Conservation (phyloP, 1,140 invertebrate genomes). For the Rhysida immarginata region DNA sequence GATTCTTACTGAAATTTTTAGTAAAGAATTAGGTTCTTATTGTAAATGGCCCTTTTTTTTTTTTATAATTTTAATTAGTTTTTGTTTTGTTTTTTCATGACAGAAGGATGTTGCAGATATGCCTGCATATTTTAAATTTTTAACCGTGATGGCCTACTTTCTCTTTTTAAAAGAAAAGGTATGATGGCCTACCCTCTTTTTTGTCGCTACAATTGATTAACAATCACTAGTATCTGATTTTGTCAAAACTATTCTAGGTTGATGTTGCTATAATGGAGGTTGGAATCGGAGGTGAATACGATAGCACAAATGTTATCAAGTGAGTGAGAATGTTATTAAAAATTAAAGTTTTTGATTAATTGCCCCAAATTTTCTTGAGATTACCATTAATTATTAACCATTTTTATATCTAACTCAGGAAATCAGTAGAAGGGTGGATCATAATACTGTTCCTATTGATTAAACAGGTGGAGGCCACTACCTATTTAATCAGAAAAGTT, state of each 20-base stretch:
- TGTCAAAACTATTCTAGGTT: slow-evolving; percentile 22
- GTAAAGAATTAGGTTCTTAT: background rate
- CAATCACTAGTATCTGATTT: background rate
- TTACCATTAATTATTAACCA: too few relatives aligned
- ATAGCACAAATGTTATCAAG: slow-evolving; percentile 85
- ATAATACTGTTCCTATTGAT: too few relatives aligned
- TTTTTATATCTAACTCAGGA: too few relatives aligned
- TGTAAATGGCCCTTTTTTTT: slow-evolving; percentile 3
- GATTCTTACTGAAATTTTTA: too few relatives aligned
- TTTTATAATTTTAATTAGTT: slow-evolving; percentile 2
- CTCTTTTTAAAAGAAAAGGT: slow-evolving; percentile 73
- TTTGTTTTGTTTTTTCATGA: slow-evolving; percentile 27
- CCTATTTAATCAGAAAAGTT: too few relatives aligned
- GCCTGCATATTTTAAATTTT: slow-evolving; percentile 87
- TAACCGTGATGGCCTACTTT: slow-evolving; percentile 81
- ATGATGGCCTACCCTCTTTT: background rate
- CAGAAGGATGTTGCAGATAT: slow-evolving; percentile 33
- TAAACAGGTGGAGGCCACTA: too few relatives aligned
- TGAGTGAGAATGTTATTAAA: too few relatives aligned
- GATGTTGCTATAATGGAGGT: slow-evolving; percentile 93
- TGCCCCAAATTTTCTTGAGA: too few relatives aligned
- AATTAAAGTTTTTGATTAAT: too few relatives aligned
- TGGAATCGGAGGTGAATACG: slow-evolving; percentile 88
- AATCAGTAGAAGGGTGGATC: too few relatives aligned
- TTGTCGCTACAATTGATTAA: background rate